Base-by-base conservation (phyloP, 2,888 invertebrate genomes). In the Andrena chrysosceles region DNA sequence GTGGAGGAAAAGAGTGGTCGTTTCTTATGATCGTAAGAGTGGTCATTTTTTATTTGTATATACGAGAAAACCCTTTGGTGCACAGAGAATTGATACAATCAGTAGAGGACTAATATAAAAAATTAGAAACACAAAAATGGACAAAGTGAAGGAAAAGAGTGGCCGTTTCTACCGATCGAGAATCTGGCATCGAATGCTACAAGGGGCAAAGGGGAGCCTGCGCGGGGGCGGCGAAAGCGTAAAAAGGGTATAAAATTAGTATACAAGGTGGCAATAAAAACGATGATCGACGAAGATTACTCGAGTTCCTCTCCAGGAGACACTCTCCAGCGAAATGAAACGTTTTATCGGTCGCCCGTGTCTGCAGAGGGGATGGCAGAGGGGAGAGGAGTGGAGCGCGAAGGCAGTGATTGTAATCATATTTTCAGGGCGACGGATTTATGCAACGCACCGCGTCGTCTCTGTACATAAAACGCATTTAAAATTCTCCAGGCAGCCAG, bases 351-450 rank as follows among this genome's bases (percentile, higher is more conserved):
- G 78, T 66, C 66, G 71, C 56, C 48, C 77, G 74, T 66, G 87
- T 79, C 79, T 85, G 72, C 31, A 29, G 49, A 60, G 74, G 72
- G 67, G 79, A 1, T 31, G 59, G 33, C 16, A 7, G n/a, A 20
- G 33, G 7, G n/a, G 7, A 20, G 26, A 4, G 31, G 33, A 49
- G 29, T 4, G 60, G 35, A 66, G 64, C 59, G 26, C 16, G 73
- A 29, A 68, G 78, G 67, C 73, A 60, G 81, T 87, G 90, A 92
- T 90, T 90, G 89, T 86, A 89, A 91, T 92, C 89, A 90, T 89
- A 91, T 91, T 92, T 91, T 86, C 79, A 74, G 83, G 82, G 83
- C 72, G 75, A 87, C 77, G 85, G 86, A 90, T 90, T 90, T 90
- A 89, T 90, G 90, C 89, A 89, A 88, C 89, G 88, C 82, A 85